Conservation (phyloP, 2,888 invertebrate species). For the Ormyrus pomaceus region DNA sequence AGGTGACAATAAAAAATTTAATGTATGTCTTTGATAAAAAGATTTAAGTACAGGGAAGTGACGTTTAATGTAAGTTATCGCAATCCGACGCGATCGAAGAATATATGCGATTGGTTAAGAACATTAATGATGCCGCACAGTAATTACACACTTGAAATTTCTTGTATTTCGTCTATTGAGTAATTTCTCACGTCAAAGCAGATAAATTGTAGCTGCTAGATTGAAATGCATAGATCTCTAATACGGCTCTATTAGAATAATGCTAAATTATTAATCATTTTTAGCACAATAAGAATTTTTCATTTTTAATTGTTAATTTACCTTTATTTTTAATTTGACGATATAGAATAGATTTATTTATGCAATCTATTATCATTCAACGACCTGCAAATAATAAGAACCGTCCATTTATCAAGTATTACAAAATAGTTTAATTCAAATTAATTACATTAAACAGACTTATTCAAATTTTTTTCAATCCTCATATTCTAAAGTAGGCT, state of each 20-base stretch:
- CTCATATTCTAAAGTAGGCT: too few relatives aligned
- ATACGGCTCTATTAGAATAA: constrained; percentile 24
- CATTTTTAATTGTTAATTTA: too few relatives aligned
- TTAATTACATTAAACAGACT: too few relatives aligned
- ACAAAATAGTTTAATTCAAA: neutral
- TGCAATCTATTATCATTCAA: neutral
- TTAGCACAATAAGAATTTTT: neutral
- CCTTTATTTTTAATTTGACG: neutral
- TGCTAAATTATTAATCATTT: constrained; percentile 37
- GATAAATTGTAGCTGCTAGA: constrained; percentile 6
- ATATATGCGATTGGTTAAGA: constrained; percentile 22
- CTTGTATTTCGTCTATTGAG: constrained; percentile 34
- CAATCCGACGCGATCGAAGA: constrained; percentile 21
- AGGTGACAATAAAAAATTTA: constrained; percentile 2
- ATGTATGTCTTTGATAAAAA: neutral
- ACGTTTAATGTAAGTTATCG: constrained; percentile 37
- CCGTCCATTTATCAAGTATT: neutral
- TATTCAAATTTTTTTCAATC: too few relatives aligned
- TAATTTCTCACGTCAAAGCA: constrained; percentile 24
- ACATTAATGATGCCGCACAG: constrained; percentile 29
- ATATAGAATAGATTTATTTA: neutral
- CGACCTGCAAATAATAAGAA: neutral
- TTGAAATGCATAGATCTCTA: neutral
- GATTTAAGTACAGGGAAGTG: constrained; percentile 14
- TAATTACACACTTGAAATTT: constrained; percentile 38